These are phyloP conservation scores for Gila robusta DNA, from an alignment of 2,797 vertebrate species.

Conservation along the genomic window DNA sequence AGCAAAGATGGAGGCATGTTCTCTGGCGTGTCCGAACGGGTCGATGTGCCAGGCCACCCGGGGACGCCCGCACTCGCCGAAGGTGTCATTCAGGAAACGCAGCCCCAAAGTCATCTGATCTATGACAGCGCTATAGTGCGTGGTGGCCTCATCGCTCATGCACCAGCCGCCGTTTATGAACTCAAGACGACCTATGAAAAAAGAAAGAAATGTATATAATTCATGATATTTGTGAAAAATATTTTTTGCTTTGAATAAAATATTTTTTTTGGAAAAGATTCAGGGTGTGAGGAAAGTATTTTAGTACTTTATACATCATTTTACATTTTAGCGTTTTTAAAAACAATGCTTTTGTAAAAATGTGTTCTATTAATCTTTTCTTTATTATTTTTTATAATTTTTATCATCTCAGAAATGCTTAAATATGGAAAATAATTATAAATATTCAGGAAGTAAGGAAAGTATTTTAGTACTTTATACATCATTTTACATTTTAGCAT, in stretches of 20 bases:
- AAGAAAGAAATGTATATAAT: background rate
- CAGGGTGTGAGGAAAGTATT: background rate
- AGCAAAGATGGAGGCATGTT: slow-evolving; percentile 92
- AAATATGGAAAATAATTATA: background rate
- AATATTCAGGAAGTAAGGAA: background rate
- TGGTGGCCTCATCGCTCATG: slow-evolving; percentile 90
- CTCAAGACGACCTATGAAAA: slow-evolving; percentile 84
- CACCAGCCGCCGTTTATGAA: slow-evolving; percentile 94
- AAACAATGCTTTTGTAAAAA: background rate
- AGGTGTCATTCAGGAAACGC: slow-evolving; percentile 85
- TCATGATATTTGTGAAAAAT: background rate
- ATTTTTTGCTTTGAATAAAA: background rate
- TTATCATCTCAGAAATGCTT: background rate
- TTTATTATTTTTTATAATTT: background rate
- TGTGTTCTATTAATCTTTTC: background rate
- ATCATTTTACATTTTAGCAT: background rate
- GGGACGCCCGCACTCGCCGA: slow-evolving; percentile 84
- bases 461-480: background rate
- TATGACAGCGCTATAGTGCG: slow-evolving; percentile 86
- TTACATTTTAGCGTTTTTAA: background rate
- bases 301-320: background rate
- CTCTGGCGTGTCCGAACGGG: slow-evolving; percentile 91
- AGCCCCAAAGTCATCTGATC: slow-evolving; percentile 92
- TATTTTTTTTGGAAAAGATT: background rate
- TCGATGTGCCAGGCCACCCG: slow-evolving; percentile 94